Evolutionary conservation across 2,113 vertebrate species (phyloP).

Genomic region (Dipodomys ordii): DNA sequence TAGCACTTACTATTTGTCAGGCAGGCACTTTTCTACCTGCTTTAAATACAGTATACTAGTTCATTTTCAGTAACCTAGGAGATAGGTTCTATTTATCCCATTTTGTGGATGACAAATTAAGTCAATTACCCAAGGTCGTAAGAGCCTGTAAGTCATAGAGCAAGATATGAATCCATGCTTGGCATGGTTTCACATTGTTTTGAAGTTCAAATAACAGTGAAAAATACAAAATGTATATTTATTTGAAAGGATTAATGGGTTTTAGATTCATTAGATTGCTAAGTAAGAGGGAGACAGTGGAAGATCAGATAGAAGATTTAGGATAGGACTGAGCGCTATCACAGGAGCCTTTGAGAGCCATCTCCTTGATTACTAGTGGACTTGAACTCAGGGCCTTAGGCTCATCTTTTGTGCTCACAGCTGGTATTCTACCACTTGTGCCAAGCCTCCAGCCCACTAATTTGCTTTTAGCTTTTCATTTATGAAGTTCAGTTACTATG

Average conservation of each 20-base stretch:
- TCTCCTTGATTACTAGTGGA: background rate
- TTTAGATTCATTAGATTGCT: background rate
- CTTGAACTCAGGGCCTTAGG: too few species aligned
- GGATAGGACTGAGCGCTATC: background rate
- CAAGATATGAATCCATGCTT: background rate
- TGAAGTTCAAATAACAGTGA: constrained; percentile 14
- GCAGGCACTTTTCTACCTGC: background rate
- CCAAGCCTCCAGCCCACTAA: too few species aligned
- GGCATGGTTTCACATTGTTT: background rate
- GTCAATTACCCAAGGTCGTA: background rate
- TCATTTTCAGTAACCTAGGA: background rate
- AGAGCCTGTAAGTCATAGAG: background rate
- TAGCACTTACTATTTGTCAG: background rate
- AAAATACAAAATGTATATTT: background rate
- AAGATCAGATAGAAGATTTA: background rate
- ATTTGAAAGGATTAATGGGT: background rate
- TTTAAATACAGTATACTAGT: background rate
- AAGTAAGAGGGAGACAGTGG: background rate
- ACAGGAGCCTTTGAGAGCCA: background rate
- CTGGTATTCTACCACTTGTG: too few species aligned
- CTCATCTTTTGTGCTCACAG: too few species aligned
- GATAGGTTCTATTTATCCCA: background rate
- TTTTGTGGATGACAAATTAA: constrained; percentile 27
- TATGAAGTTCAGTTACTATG: background rate
- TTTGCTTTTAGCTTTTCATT: background rate